Conservation (phyloP, 2,797 vertebrate genomes). For the Crenichthys baileyi region DNA sequence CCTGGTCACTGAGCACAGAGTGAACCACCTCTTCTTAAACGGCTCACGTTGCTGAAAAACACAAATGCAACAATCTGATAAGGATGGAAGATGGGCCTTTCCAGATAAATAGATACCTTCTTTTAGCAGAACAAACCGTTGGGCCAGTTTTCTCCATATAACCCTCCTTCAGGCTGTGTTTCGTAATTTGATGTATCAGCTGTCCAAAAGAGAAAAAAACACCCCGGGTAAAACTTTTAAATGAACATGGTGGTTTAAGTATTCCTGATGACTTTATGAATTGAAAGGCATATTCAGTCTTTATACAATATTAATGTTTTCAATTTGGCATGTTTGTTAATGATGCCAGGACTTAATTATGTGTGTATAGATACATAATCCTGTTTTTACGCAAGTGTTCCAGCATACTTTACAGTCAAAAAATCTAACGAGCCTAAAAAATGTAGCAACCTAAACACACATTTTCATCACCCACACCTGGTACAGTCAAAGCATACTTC, state of each 20-base stretch:
- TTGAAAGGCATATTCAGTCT: background rate
- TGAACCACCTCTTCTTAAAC: conserved; percentile 92
- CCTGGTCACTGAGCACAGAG: conserved; percentile 84
- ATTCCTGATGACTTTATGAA: background rate
- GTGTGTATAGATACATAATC: too few relatives aligned
- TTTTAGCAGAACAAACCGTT: conserved; percentile 78
- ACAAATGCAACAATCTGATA: background rate
- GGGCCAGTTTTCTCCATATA: conserved; percentile 96
- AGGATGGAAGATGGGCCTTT: conserved; percentile 43
- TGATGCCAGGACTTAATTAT: background rate
- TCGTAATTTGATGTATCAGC: conserved; percentile 86
- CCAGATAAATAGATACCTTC: background rate
- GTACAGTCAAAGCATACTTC: too few relatives aligned
- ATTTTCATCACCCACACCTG: too few relatives aligned
- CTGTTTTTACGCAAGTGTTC: too few relatives aligned
- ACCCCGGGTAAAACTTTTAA: conserved; percentile 2
- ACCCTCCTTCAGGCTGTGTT: conserved; percentile 85
- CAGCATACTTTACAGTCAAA: too few relatives aligned
- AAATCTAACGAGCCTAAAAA: too few relatives aligned
- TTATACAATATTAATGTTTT: background rate
- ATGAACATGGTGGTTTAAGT: background rate
- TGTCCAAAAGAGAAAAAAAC: conserved; percentile 49
- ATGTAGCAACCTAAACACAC: too few relatives aligned
- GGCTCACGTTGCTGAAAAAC: conserved; percentile 86
- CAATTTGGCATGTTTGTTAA: background rate